These are phyloP conservation scores for Noctua pronuba DNA, from an alignment of 2,888 invertebrate species.

Conservation along the genomic window DNA sequence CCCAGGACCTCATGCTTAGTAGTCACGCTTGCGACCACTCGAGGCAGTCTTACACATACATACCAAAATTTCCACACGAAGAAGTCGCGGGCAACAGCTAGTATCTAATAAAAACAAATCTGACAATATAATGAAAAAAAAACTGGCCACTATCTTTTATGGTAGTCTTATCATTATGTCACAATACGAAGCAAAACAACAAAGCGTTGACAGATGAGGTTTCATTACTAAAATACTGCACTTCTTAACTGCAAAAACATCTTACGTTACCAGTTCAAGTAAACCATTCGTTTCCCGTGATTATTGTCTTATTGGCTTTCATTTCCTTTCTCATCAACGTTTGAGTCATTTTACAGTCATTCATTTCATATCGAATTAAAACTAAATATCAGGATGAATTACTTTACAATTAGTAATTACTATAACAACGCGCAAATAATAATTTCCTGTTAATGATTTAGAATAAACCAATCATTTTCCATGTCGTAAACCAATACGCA, in stretches of 20 bases:
- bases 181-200: neutral
- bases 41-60: too few relatives aligned
- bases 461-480: constrained; percentile 29
- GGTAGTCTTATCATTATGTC: neutral
- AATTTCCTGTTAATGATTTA: constrained; percentile 16
- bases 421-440: neutral
- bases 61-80: too few relatives aligned
- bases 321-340: neutral
- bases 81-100: too few relatives aligned
- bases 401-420: neutral
- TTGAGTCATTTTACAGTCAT: neutral
- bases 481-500: neutral
- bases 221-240: neutral
- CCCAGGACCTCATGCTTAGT: too few relatives aligned
- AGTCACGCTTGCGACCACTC: too few relatives aligned
- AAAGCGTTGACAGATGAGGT: neutral
- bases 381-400: constrained; percentile 18
- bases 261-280: neutral
- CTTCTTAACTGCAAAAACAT: neutral
- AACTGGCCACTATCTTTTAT: neutral
- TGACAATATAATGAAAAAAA: neutral
- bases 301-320: neutral
- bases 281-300: neutral
- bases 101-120: neutral
- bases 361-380: constrained; percentile 11